These are phyloP conservation scores for Cheilosia vulpina DNA, from an alignment of 2,888 invertebrate genomes.

Conservation along the genomic window DNA sequence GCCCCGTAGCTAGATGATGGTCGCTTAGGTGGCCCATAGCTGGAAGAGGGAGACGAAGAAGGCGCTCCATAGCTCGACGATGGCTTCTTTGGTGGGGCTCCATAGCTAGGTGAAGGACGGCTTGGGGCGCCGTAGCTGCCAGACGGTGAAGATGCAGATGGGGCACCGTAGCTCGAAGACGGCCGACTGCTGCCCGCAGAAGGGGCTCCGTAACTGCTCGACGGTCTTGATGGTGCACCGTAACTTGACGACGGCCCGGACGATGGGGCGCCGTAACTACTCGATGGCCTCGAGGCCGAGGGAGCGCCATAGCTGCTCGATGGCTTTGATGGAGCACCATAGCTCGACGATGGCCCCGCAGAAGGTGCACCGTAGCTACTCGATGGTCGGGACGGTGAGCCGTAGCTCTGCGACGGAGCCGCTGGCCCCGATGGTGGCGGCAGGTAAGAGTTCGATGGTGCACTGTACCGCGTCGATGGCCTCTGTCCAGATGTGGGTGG, in stretches of 20 bases:
- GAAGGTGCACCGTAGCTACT: constrained; percentile 84
- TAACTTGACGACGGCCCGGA: constrained; percentile 81
- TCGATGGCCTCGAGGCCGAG: constrained; percentile 76
- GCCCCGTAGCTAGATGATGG: constrained; percentile 81
- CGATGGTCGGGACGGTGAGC: constrained; percentile 84
- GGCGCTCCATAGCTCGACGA: constrained; percentile 84
- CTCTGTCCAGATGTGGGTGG: constrained; percentile 84
- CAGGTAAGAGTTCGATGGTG: constrained; percentile 84
- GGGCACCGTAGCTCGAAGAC: constrained; percentile 85
- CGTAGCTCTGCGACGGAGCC: constrained; percentile 84
- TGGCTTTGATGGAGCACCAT: constrained; percentile 83
- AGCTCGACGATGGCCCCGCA: constrained; percentile 84
- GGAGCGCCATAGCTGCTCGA: constrained; percentile 78
- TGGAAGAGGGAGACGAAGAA: constrained; percentile 79
- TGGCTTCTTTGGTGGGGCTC: constrained; percentile 82
- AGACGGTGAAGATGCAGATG: constrained; percentile 80
- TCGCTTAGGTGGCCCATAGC: constrained; percentile 78
- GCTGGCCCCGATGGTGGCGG: constrained; percentile 84
- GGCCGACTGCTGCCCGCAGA: constrained; percentile 80
- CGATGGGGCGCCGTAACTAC: constrained; percentile 80
- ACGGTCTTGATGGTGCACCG: constrained; percentile 83
- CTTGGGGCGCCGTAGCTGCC: constrained; percentile 81
- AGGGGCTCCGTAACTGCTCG: constrained; percentile 79
- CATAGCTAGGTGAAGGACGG: constrained; percentile 78
- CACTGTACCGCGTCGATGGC: constrained; percentile 79